Base-by-base conservation (phyloP, 1,140 invertebrate genomes). In the Hyles vespertilio region DNA sequence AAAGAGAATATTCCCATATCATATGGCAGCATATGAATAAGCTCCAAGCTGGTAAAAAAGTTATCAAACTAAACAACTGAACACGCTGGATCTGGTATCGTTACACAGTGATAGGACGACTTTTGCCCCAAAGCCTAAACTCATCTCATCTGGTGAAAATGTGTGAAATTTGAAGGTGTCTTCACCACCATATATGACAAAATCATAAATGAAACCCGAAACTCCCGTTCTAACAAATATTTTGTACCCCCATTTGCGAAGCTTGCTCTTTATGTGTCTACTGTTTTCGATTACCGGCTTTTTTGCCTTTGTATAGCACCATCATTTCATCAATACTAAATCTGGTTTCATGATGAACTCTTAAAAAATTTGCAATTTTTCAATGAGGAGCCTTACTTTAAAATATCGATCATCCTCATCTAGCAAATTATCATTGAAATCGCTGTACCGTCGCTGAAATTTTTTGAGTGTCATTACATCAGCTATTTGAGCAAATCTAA, bases 141-240 rank as follows among this genome's bases (percentile, higher is more conserved):
- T 63, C 5, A 59, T 56, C 53, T 71, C 67, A 52, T 69, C 57
- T 47, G 22, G 22, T 22, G 22, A 22, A 22, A 22, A 22, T 22
- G 22, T 22, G 22, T 22, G 22, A 22, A 22, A 59, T 58, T 61
- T 56, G 49, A 70, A 72, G 50, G 63, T 66, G 43, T 71, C 63
- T 62, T 69, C 66, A 46, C 63, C 72, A 22, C 60, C 67, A 65
- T 87, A 87, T 43, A 79, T 11, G 22, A 82, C 49, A 74, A 22
- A 22, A 22, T 22, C 22, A 22, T 22, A 22, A 22, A 22, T 22
- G 22, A 22, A 22, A 22, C 22, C 83, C 54, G 65, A 73, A 51
- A 72, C 59, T 50, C 70, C 73, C 32, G 76, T 70, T 64, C 72
- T 53, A 43, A 76, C 73, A 69, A 77, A 89, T 52, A 87, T 58